Evolutionary conservation across 2,888 invertebrate genomes (phyloP).

Genomic region (Xylota sylvarum): DNA sequence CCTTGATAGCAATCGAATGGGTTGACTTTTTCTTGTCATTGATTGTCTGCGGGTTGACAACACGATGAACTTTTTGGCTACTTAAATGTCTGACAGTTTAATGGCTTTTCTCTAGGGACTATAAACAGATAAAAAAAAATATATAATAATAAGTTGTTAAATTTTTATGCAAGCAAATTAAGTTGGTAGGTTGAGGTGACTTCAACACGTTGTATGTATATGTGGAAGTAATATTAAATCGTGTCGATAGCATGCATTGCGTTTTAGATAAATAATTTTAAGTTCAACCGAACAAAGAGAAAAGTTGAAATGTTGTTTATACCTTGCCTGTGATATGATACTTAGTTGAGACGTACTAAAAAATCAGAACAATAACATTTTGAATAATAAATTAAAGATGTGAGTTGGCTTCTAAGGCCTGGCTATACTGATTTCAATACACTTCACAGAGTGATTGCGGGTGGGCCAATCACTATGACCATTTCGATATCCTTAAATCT

Average conservation of each 20-base stretch:
- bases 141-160: background rate
- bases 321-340: no score
- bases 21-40: conserved; percentile 48
- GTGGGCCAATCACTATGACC: no score
- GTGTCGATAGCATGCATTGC: background rate
- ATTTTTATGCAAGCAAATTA: background rate
- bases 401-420: no score
- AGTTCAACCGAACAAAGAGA: background rate
- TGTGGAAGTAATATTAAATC: background rate
- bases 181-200: background rate
- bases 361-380: no score
- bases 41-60: conserved; percentile 32
- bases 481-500: no score
- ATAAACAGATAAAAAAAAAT: no score
- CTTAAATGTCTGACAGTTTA: conserved; percentile 1
- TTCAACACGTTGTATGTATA: background rate
- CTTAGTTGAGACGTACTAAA: no score
- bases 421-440: no score
- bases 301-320: background rate
- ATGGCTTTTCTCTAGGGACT: conserved; percentile 14
- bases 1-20: conserved; percentile 53
- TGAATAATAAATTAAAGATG: no score
- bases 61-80: background rate
- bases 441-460: no score
- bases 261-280: background rate